Evolutionary conservation across 2,113 vertebrate genomes (phyloP).

Genomic region (Carlito syrichta): DNA sequence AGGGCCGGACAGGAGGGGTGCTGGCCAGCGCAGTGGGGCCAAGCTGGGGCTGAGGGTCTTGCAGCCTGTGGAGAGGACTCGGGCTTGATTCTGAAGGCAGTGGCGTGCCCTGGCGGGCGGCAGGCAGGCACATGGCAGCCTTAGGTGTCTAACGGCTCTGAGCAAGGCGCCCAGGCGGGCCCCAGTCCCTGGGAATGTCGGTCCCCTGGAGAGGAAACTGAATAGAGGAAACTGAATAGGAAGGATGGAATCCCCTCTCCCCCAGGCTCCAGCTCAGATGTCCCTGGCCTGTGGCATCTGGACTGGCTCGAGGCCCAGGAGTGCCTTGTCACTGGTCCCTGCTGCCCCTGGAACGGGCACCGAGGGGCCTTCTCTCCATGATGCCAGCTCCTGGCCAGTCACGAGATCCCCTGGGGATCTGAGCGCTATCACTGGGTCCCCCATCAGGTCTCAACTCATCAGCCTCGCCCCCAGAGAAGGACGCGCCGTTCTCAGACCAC

Average conservation of each 20-base stretch:
- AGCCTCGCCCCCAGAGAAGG: too few relatives aligned
- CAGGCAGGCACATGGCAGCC: too few relatives aligned
- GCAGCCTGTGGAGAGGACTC: background rate
- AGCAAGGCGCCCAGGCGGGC: background rate
- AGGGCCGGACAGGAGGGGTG: background rate
- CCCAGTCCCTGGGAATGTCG: background rate
- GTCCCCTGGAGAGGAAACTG: conserved; percentile 35
- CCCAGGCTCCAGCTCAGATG: conserved; percentile 40
- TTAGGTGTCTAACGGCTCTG: background rate
- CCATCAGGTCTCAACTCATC: too few relatives aligned
- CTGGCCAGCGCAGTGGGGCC: background rate
- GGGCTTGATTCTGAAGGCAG: background rate
- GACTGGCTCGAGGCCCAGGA: too few relatives aligned
- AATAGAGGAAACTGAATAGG: too few relatives aligned
- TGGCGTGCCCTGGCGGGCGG: background rate
- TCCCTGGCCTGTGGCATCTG: conserved; percentile 2
- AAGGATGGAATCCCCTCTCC: background rate
- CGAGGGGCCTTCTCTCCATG: conserved; percentile 88
- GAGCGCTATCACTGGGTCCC: too few relatives aligned
- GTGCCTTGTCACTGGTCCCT: too few relatives aligned
- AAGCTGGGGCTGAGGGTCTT: too few relatives aligned
- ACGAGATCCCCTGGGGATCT: too few relatives aligned
- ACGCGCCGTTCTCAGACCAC: too few relatives aligned
- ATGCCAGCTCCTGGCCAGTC: conserved; percentile 85
- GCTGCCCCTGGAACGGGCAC: too few relatives aligned